phyloP scores from a whole-genome alignment of 2,113 vertebrate genomes.

The Smithornis capensis region DNA sequence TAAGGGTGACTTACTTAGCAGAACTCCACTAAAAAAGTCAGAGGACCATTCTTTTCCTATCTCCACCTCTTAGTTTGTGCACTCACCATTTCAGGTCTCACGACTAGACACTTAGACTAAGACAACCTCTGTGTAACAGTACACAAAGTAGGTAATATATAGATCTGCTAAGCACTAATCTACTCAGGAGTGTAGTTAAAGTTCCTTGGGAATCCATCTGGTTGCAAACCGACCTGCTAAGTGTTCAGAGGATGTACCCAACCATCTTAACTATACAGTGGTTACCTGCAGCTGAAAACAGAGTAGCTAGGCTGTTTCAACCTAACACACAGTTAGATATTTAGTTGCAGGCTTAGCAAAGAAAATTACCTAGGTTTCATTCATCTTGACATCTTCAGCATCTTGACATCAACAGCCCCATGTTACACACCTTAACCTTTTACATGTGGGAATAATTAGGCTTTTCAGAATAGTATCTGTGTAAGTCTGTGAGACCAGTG shows the following conservation, averaged over 20 bases:
- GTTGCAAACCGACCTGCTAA: not conserved
- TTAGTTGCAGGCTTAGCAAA: not conserved
- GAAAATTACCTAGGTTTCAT: rapidly evolving
- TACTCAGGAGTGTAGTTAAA: not conserved
- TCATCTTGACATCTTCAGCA: not conserved
- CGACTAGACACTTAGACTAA: not conserved
- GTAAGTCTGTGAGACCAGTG: not conserved
- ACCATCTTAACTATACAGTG: not conserved
- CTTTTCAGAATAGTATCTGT: not conserved
- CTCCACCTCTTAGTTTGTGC: not conserved
- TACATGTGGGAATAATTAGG: not conserved
- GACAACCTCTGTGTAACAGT: not conserved
- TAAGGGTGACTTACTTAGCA: not conserved
- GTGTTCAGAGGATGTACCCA: not conserved
- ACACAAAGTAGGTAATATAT: not conserved
- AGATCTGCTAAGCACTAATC: not conserved
- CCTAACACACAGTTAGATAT: not conserved
- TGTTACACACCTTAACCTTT: not conserved
- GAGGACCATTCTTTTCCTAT: not conserved
- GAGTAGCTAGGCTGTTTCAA: not conserved
- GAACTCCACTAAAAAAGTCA: not conserved
- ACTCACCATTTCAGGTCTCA: not conserved
- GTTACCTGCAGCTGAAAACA: not conserved
- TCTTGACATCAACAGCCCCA: not conserved
- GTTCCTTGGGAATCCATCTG: not conserved